These are phyloP conservation scores for Gambusia holbrooki DNA, from an alignment of 2,113 vertebrate species.

Conservation along the genomic window DNA sequence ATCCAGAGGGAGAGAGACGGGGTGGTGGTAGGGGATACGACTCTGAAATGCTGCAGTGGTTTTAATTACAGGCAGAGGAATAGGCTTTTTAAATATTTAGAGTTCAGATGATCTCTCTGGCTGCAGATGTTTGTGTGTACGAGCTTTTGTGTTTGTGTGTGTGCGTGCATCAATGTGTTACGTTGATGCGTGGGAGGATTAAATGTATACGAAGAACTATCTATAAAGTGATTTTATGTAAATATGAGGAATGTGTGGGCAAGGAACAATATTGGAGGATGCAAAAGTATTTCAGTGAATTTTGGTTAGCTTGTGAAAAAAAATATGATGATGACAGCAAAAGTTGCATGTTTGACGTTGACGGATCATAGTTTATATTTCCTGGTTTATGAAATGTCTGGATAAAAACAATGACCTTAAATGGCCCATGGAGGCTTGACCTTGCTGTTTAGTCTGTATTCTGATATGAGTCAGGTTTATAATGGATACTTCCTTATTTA, in stretches of 20 bases:
- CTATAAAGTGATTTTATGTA: neutral
- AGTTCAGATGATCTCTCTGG: conserved; percentile 61
- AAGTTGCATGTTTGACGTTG: neutral
- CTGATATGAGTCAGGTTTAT: neutral
- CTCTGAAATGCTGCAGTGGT: conserved; percentile 63
- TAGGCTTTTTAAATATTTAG: conserved; percentile 81
- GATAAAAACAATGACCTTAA: neutral
- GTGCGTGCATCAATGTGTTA: conserved; percentile 12
- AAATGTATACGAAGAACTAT: conserved; percentile 12
- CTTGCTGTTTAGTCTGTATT: neutral
- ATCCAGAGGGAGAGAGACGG: conserved; percentile 27
- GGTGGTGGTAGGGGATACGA: conserved; percentile 52
- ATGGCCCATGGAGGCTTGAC: neutral
- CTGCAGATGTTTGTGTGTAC: conserved; percentile 48
- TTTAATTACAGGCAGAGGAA: conserved; percentile 78
- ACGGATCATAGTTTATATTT: neutral
- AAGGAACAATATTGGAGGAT: neutral
- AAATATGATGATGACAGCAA: neutral
- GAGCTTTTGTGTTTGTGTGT: conserved; percentile 42
- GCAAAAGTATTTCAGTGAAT: neutral
- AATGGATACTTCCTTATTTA: neutral
- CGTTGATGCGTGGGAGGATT: neutral
- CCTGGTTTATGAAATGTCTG: neutral
- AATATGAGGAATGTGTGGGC: neutral
- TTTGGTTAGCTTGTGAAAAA: neutral